These are phyloP conservation scores for Spongilla lacustris DNA, from an alignment of 37 sponge, comb jelly and placozoan genomes.

Conservation along the genomic window DNA sequence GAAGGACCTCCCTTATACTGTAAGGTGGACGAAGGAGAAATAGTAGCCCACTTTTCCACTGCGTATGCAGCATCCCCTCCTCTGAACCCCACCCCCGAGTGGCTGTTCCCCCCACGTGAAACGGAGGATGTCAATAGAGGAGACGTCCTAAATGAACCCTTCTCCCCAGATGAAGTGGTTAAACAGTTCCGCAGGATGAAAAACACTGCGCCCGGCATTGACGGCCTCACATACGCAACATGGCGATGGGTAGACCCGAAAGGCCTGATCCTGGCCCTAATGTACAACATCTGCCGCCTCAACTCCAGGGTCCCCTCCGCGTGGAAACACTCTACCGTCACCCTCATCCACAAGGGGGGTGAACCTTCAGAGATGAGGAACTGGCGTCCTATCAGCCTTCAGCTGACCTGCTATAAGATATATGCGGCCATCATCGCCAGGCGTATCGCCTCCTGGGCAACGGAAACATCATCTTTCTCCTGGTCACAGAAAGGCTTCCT, in stretches of 20 bases:
- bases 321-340: conserved; percentile 40
- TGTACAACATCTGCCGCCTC: conserved; percentile 13
- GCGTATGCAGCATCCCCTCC: no score
- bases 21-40: no score
- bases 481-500: conserved; percentile 45
- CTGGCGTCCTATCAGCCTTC: conserved; percentile 54
- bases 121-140: no score
- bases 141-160: neutral
- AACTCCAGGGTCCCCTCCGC: conserved; percentile 4
- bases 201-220: neutral
- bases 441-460: conserved; percentile 33
- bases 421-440: conserved; percentile 48
- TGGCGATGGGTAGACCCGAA: neutral
- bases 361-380: neutral
- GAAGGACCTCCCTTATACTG: no score
- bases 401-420: conserved; percentile 40
- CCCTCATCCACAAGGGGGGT: conserved; percentile 39
- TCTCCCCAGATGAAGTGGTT: neutral
- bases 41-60: no score
- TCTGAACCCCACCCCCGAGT: no score
- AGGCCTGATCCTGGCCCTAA: neutral
- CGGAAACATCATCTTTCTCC: neutral
- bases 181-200: no score
- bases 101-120: no score
- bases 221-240: neutral